Evolutionary conservation across 1,140 invertebrate genomes (phyloP), one percentile per base, ranked within the genome.

Genomic region (Aphelenchoides besseyi): DNA sequence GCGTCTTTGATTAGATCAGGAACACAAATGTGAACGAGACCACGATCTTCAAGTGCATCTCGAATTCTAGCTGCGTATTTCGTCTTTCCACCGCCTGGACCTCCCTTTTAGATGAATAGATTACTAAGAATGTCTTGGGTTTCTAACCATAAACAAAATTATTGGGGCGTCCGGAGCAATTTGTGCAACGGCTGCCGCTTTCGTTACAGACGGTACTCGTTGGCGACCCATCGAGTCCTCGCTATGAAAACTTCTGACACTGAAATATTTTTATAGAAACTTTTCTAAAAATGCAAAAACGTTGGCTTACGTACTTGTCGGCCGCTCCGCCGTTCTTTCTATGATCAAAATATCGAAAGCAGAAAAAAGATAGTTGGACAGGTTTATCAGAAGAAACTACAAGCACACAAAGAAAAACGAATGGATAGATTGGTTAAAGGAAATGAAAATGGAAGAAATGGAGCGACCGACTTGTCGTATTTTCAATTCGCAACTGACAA

Each of bases 21-120:
- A 76, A 83, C 82, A 54, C 82, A 83, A 62, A 83, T 83, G 61
- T 83, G 82, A 2, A 84, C 81, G 16, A 83, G 74, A 1, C 82
- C 82, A 28, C 75, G 48, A 3, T 77, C 76, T 64, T 69, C 64
- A 0, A 83, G 73, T 9, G 71, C 67, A 30, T 83, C 78, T 18
- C 74, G 69, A 12, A 83, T 67, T 30, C 71, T 76, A 33, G 82
- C 73, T 0, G 82, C 82, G 68, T 83, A 74, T 5, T 79, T 69
- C 12, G 82, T 84, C 55, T 83, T 83, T 0, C 82, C 82, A 2
- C 82, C 82, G 55, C 82, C 82, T 1, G 82, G 82, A 3, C 82
- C 82, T 3, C 81, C 80, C 81, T 70, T 74, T 55, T 74, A n/a
- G 36, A 54, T 5, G 16, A 63, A 2, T 71, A 33, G 23, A 9